phyloP scores from a whole-genome alignment of 2,888 invertebrate species.

The Dryadula phaetusa region DNA sequence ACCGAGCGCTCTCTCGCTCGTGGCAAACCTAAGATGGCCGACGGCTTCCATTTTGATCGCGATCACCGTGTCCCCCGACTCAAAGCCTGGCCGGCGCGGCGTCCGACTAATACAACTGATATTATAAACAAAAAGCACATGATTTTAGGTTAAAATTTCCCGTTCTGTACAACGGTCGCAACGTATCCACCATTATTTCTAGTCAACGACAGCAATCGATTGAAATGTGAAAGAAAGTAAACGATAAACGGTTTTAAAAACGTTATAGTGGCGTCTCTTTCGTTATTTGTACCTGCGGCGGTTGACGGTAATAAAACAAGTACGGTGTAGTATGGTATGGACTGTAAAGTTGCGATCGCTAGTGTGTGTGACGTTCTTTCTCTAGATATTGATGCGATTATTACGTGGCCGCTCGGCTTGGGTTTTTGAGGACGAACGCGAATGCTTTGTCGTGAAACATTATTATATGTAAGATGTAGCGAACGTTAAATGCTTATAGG shows the following conservation, averaged over 20 bases:
- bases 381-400: conserved; percentile 40
- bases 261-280: conserved; percentile 74
- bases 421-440: conserved; percentile 19
- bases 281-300: conserved; percentile 49
- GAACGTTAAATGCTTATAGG: not conserved
- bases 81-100: conserved; percentile 76
- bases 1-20: conserved; percentile 78
- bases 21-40: conserved; percentile 82
- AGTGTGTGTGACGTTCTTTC: conserved; percentile 31
- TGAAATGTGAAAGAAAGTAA: conserved; percentile 61
- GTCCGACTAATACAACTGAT: conserved; percentile 65
- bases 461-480: not conserved
- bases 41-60: conserved; percentile 83
- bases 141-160: conserved; percentile 80
- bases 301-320: conserved; percentile 49
- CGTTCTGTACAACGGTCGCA: conserved; percentile 72
- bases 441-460: not conserved
- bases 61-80: conserved; percentile 77
- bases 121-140: conserved; percentile 78
- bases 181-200: conserved; percentile 28
- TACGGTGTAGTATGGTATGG: conserved; percentile 41
- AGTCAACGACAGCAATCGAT: conserved; percentile 68
- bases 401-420: conserved; percentile 13
- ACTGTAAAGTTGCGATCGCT: conserved; percentile 38
- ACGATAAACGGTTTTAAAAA: conserved; percentile 65